Conservation (phyloP, 1,140 invertebrate genomes). For the Adoxophyes honmai region DNA sequence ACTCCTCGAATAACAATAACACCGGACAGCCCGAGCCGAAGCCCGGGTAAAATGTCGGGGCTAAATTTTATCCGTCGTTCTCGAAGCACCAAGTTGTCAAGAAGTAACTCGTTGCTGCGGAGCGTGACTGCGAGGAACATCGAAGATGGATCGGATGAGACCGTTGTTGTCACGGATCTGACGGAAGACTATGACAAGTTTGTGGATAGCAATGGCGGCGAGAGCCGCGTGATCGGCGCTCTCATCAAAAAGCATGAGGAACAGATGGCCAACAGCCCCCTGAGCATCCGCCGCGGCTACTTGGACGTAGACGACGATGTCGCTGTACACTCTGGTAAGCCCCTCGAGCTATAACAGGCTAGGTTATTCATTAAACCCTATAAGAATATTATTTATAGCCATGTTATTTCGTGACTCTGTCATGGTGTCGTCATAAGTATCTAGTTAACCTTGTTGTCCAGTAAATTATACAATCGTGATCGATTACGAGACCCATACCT, state of each 20-base stretch:
- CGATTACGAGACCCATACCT: too few species aligned
- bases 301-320: constrained; percentile 78
- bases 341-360: constrained; percentile 16
- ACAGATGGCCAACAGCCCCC: constrained; percentile 63
- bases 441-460: constrained; percentile 11
- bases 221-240: constrained; percentile 63
- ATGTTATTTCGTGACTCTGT: not conserved
- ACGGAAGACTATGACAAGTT: constrained; percentile 67
- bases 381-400: constrained; percentile 1
- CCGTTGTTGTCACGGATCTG: constrained; percentile 55
- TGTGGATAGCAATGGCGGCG: constrained; percentile 60
- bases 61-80: constrained; percentile 82
- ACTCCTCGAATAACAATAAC: constrained; percentile 66
- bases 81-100: constrained; percentile 83
- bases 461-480: constrained; percentile 4
- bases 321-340: constrained; percentile 81
- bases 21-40: constrained; percentile 67
- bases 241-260: constrained; percentile 67
- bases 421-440: not conserved
- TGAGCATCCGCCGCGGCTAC: constrained; percentile 75
- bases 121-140: constrained; percentile 67
- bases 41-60: constrained; percentile 74
- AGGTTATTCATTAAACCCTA: not conserved
- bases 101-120: constrained; percentile 80
- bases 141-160: constrained; percentile 60